Evolutionary conservation across 2,113 vertebrate species (phyloP).

Genomic region (Cinclus cinclus): DNA sequence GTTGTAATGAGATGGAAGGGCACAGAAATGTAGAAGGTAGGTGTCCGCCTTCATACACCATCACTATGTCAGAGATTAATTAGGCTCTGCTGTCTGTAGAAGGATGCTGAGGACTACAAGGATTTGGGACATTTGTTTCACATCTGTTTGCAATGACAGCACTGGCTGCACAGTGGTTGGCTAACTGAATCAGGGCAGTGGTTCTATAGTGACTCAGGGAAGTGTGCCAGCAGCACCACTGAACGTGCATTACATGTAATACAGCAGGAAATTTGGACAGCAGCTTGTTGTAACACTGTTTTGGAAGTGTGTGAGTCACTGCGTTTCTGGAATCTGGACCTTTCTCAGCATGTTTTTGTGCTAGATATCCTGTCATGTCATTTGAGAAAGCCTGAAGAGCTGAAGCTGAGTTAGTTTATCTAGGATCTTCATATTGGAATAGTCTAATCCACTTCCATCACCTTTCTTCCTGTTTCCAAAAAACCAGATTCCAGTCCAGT

Average conservation of each 20-base stretch:
- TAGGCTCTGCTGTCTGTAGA: background rate
- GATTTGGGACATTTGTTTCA: background rate
- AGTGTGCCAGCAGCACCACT: slow-evolving; percentile 24
- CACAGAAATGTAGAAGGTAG: background rate
- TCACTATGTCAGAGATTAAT: background rate
- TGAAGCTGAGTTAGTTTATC: background rate
- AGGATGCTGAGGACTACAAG: background rate
- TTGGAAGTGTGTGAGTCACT: slow-evolving; percentile 56
- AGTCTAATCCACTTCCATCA: background rate
- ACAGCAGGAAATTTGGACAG: slow-evolving; percentile 32
- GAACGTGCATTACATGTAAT: background rate
- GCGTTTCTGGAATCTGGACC: slow-evolving; percentile 19
- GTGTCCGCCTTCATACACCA: background rate
- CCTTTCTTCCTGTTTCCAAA: background rate
- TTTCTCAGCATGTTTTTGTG: slow-evolving; percentile 39
- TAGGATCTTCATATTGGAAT: background rate
- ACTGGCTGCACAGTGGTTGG: background rate
- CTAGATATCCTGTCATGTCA: background rate
- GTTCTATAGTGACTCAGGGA: slow-evolving; percentile 21
- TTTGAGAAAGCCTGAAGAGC: background rate
- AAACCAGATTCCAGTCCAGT: background rate
- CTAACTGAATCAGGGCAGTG: background rate
- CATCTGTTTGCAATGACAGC: background rate
- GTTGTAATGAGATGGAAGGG: background rate
- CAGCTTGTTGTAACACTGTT: slow-evolving; percentile 24